Conservation (phyloP, 2,888 invertebrate genomes). For the Xylophagus ater region DNA sequence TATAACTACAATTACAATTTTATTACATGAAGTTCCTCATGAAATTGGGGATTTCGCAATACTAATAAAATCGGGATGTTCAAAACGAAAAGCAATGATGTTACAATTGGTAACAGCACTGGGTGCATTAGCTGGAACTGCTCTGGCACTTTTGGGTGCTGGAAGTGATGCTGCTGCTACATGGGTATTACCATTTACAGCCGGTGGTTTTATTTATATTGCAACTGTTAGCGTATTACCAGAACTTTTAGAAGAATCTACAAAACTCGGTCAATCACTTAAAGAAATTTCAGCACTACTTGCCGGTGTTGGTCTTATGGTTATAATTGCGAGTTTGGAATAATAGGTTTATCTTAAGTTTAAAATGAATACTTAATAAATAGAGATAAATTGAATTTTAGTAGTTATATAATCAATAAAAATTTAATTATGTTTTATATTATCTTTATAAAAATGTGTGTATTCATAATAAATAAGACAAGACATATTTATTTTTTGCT, state of each 20-base stretch:
- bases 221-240: slow-evolving; percentile 98
- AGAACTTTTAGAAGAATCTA: slow-evolving; percentile 84
- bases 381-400: too few relatives aligned
- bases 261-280: slow-evolving; percentile 74
- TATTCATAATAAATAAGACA: too few relatives aligned
- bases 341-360: too few relatives aligned
- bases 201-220: slow-evolving; percentile 99
- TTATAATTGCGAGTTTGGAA: slow-evolving; percentile 76
- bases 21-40: slow-evolving; percentile 97
- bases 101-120: slow-evolving; percentile 89
- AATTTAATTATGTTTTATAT: too few relatives aligned
- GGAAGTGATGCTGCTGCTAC: slow-evolving; percentile 57
- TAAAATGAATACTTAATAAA: too few relatives aligned
- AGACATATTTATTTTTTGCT: too few relatives aligned
- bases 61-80: slow-evolving; percentile 92
- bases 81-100: slow-evolving; percentile 85
- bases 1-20: slow-evolving; percentile 88
- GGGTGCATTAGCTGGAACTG: slow-evolving; percentile 88
- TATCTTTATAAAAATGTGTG: too few relatives aligned
- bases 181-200: slow-evolving; percentile 94
- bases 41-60: slow-evolving; percentile 99
- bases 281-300: slow-evolving; percentile 83
- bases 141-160: slow-evolving; percentile 78
- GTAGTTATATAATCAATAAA: too few relatives aligned
- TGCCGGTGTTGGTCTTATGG: slow-evolving; percentile 90